phyloP scores from a whole-genome alignment of 2,888 invertebrate genomes.

The Drosophila subsilvestris region DNA sequence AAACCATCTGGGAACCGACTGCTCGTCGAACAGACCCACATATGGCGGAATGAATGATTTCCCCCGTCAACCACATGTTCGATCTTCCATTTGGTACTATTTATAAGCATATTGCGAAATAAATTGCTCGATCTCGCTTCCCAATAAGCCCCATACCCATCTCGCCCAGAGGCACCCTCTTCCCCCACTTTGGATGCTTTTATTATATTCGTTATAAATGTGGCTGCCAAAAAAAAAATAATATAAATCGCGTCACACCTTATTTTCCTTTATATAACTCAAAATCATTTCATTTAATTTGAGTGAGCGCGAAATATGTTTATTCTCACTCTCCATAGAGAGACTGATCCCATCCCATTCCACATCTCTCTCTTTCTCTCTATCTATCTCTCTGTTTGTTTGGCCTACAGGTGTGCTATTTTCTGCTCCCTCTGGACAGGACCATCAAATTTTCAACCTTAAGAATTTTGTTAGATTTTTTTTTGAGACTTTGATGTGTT shows the following conservation, averaged over 20 bases:
- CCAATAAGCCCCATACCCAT: constrained; percentile 43
- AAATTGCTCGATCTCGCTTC: constrained; percentile 57
- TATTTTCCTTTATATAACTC: constrained; percentile 57
- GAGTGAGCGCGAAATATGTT: constrained; percentile 48
- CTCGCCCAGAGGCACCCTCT: constrained; percentile 19
- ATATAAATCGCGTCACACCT: constrained; percentile 64
- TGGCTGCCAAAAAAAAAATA: constrained; percentile 61
- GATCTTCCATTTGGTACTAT: constrained; percentile 37
- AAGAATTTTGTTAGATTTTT: constrained; percentile 58
- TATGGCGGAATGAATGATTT: constrained; percentile 34
- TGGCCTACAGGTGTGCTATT: constrained; percentile 73
- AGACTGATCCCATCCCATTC: no score
- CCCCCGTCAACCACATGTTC: constrained; percentile 71
- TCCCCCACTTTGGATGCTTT: constrained; percentile 36
- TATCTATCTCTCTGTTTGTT: constrained; percentile 55
- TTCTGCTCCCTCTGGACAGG: constrained; percentile 6
- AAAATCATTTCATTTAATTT: constrained; percentile 44
- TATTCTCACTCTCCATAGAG: constrained; percentile 6
- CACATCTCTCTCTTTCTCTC: no score
- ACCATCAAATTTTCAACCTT: constrained; percentile 53
- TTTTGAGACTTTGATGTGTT: constrained; percentile 49
- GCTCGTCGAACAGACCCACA: constrained; percentile 25
- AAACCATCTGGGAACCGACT: constrained; percentile 46
- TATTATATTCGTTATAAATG: constrained; percentile 56
- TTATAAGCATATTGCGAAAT: constrained; percentile 61